These are phyloP conservation scores for Bos indicus DNA, from an alignment of 2,113 vertebrate species.

Conservation along the genomic window DNA sequence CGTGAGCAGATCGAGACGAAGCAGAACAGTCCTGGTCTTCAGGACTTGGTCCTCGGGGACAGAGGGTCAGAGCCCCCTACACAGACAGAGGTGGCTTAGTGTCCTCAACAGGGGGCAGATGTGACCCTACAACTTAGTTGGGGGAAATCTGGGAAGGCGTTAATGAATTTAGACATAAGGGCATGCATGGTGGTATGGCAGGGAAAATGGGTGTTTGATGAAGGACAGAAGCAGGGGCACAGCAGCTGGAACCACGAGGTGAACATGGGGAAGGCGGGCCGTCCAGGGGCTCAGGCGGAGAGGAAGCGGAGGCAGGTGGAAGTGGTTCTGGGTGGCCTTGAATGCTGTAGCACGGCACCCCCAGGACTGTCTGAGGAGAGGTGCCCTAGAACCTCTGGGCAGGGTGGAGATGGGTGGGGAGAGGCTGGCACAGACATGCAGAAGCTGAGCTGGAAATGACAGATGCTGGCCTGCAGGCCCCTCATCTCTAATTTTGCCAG, in stretches of 20 bases:
- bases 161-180: not conserved
- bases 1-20: accelerated
- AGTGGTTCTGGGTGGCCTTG: not conserved
- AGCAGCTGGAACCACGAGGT: not conserved
- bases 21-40: not conserved
- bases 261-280: not conserved
- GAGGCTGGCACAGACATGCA: not conserved
- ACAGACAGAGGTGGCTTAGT: not conserved
- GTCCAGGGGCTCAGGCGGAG: not conserved
- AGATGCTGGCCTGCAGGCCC: not conserved
- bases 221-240: not conserved
- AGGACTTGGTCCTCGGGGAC: not conserved
- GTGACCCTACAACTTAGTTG: not conserved
- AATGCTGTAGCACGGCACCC: not conserved
- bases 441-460: slow-evolving; percentile 10
- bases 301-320: not conserved
- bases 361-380: not conserved
- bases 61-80: not conserved
- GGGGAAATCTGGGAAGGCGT: not conserved
- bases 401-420: not conserved
- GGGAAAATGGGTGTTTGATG: not conserved
- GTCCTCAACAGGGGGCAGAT: not conserved
- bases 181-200: too few relatives aligned
- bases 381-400: not conserved
- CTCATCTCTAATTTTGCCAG: slow-evolving; percentile 36